Base-by-base conservation (phyloP, 2,113 vertebrate genomes). In the Oreamnos americanus region DNA sequence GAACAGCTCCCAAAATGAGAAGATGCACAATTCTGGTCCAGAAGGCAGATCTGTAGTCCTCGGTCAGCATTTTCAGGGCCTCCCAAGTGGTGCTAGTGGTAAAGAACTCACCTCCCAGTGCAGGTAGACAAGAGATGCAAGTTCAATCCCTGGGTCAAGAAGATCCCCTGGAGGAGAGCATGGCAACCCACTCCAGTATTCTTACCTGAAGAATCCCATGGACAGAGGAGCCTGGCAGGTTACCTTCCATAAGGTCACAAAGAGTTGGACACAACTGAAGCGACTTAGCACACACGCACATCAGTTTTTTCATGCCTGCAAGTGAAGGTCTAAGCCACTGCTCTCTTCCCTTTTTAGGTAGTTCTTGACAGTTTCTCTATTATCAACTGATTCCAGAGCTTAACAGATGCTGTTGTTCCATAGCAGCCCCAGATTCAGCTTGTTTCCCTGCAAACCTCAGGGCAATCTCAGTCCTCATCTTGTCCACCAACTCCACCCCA, bases 401-500 rank as follows among this genome's bases (percentile, higher is more conserved):
- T 49, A 95, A 28, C 17, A 96, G 45, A 76, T 76, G 36, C 33
- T 84, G 0, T 78, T 67, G 21, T 62, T 81, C n/a, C 47, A 78
- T 1, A 45, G 39, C 45, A 88, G 10, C 4, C 26, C 5, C 36
- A 88, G 47, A 36, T 78, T 76, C n/a, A 62, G 53, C 36, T 83
- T 23, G 39, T 17, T 81, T 83, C 15, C 39, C 6, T 6, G 33
- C 1, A 81, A 74, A 43, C 6, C 26, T 76, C 39, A 87, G 39
- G 10, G 33, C 28, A 57, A 23, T 53, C 33, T 85, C 64, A 57
- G 21, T 49, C 36, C 25, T 47, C 16, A 36, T 17, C 17, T 12
- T 5, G 7, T 3, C 1, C 6, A 5, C 58, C 10, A 7, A 23
- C 7, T 6, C 17, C 2, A 51, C 3, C 13, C 36, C 62, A 53